phyloP scores from a whole-genome alignment of 2,113 vertebrate species.

The Empidonax traillii region DNA sequence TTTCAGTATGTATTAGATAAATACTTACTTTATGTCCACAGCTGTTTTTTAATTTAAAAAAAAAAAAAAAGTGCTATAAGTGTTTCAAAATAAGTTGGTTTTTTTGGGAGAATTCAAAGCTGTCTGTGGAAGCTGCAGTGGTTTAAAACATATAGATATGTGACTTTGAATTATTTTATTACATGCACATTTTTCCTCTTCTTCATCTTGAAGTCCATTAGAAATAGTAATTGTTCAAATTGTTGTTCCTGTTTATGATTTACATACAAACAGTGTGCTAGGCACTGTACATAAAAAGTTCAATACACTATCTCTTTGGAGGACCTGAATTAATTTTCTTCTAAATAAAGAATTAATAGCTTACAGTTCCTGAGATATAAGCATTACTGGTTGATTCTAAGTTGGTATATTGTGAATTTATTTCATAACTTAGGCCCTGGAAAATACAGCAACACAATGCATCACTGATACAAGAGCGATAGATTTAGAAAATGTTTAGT shows the following conservation, averaged over 20 bases:
- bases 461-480: conserved; percentile 69
- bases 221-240: neutral
- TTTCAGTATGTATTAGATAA: neutral
- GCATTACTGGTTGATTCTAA: conserved; percentile 40
- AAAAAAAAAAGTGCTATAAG: neutral
- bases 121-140: neutral
- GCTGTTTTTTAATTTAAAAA: neutral
- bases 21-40: neutral
- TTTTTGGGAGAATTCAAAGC: neutral
- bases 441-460: conserved; percentile 61
- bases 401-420: conserved; percentile 48
- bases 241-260: neutral
- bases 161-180: neutral
- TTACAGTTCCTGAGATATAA: conserved; percentile 19
- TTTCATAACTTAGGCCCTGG: conserved; percentile 49
- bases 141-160: neutral
- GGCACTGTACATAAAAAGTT: neutral
- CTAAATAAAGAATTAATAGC: conserved; percentile 50
- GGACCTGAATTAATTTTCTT: conserved; percentile 51
- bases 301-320: neutral
- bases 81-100: neutral
- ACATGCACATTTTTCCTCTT: neutral
- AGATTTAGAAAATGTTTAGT: conserved; percentile 72
- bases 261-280: neutral
- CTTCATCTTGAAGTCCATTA: neutral